These are phyloP conservation scores for Lynx canadensis DNA, from an alignment of 2,113 vertebrate genomes.

Conservation along the genomic window DNA sequence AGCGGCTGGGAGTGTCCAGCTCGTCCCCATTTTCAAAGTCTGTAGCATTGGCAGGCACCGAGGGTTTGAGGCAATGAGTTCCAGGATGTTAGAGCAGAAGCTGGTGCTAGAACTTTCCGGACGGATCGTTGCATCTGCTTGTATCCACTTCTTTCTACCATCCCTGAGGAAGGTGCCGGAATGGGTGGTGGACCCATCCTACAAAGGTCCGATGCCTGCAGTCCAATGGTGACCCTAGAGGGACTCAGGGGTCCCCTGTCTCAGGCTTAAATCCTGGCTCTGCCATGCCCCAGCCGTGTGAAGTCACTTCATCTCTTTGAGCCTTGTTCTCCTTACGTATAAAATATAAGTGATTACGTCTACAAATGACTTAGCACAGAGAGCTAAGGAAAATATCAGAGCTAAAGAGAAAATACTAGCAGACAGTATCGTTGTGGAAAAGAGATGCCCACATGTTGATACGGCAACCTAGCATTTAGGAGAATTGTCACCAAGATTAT, in stretches of 20 bases:
- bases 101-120: neutral
- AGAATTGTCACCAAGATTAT: neutral
- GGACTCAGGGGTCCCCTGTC: neutral
- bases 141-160: too few species aligned
- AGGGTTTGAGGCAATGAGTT: neutral
- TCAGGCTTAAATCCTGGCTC: neutral
- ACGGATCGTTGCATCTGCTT: neutral
- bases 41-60: neutral
- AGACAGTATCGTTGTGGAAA: neutral
- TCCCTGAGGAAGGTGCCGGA: rapidly evolving
- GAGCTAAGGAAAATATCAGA: neutral
- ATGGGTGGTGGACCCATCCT: rapidly evolving
- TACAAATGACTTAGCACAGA: neutral
- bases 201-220: rapidly evolving
- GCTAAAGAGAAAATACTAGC: neutral
- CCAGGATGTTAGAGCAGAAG: neutral
- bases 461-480: neutral
- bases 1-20: neutral
- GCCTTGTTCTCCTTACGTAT: neutral
- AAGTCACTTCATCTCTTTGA: neutral
- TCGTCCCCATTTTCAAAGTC: neutral
- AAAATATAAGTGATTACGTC: neutral
- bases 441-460: neutral
- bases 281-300: neutral
- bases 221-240: neutral